phyloP scores from a whole-genome alignment of 2,113 vertebrate species.

The Tricholaema leucomelas region DNA sequence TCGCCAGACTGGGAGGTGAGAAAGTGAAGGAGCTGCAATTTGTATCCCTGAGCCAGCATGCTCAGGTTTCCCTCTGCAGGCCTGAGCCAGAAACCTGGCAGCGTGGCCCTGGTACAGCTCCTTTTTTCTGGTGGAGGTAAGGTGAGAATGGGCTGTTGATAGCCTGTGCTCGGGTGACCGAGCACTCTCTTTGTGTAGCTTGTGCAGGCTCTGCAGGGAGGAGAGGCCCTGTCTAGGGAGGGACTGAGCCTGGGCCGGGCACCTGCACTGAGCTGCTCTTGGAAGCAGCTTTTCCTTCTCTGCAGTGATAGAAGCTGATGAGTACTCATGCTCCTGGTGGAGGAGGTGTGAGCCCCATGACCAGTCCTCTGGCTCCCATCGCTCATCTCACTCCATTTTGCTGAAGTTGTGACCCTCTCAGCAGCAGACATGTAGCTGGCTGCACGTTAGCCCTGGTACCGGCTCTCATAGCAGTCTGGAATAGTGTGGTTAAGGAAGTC shows the following conservation, averaged over 20 bases:
- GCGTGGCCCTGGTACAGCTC: no score
- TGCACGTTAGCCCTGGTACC: fast-evolving
- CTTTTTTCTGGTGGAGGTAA: no score
- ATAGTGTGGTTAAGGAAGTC: background rate
- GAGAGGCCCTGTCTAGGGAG: background rate
- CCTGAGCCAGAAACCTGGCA: no score
- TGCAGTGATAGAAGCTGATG: background rate
- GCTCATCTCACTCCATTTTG: background rate
- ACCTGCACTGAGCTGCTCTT: background rate
- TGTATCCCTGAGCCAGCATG: no score
- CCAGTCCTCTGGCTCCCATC: background rate
- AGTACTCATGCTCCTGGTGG: background rate
- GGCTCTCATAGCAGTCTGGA: background rate
- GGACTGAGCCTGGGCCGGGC: fast-evolving
- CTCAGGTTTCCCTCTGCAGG: no score
- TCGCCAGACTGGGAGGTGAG: no score
- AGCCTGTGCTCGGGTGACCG: no score
- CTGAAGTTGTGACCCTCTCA: background rate
- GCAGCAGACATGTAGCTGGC: background rate
- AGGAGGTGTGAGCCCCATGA: fast-evolving
- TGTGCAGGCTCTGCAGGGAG: background rate
- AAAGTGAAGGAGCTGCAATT: no score
- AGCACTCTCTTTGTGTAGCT: no score
- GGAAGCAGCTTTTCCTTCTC: background rate
- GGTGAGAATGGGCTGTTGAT: background rate